These are phyloP conservation scores for Hydrolagus colliei DNA, from an alignment of 2,797 vertebrate genomes.

Conservation along the genomic window DNA sequence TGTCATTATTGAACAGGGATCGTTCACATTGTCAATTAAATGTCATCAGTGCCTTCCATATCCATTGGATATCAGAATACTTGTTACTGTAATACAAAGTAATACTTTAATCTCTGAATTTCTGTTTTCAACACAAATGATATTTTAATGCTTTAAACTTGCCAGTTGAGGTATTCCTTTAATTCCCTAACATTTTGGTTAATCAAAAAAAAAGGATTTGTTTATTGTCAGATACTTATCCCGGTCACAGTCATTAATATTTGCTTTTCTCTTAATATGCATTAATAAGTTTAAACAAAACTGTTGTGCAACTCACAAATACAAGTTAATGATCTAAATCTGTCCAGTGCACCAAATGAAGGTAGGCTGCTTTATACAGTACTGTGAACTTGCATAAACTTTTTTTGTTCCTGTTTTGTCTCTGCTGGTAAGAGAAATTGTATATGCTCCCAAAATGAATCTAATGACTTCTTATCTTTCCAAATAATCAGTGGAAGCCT, in stretches of 20 bases:
- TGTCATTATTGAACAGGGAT: no score
- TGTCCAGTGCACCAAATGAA: neutral
- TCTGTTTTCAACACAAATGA: neutral
- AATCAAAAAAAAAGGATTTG: conserved; percentile 5
- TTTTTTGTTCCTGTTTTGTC: neutral
- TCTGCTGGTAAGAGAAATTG: neutral
- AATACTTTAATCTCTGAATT: neutral
- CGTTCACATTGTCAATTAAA: no score
- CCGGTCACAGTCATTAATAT: neutral
- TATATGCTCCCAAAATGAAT: neutral
- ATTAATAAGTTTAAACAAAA: no score
- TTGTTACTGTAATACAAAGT: neutral
- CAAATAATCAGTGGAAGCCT: neutral
- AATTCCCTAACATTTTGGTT: neutral
- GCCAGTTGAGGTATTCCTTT: neutral
- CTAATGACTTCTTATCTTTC: neutral
- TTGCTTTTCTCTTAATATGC: neutral
- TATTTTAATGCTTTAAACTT: neutral
- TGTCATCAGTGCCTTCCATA: no score
- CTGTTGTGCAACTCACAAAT: neutral
- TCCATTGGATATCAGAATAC: no score
- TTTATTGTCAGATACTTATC: neutral
- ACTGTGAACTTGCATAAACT: conserved; percentile 27
- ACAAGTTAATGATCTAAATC: neutral
- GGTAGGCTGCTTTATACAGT: neutral